Conservation (phyloP, 2,888 invertebrate genomes). For the Conops quadrifasciatus region DNA sequence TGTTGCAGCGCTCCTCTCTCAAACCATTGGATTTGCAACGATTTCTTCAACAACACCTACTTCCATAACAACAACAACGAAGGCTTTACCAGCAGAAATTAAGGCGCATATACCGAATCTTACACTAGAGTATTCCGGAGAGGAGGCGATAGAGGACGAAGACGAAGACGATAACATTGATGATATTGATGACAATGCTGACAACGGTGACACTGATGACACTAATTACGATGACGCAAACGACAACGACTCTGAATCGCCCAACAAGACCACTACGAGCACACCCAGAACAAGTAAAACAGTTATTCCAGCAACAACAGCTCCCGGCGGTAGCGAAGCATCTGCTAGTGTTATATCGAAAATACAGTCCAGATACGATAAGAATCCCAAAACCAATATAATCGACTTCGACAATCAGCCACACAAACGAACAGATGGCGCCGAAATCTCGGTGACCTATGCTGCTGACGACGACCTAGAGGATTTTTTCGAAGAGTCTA, state of each 20-base stretch:
- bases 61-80: conserved; percentile 26
- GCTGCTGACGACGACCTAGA: conserved; percentile 53
- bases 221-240: not conserved
- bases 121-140: not conserved
- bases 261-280: conserved; percentile 4
- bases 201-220: not conserved
- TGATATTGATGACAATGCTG: conserved; percentile 7
- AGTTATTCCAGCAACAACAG: conserved; percentile 41
- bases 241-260: not conserved
- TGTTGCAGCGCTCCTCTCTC: conserved; percentile 54
- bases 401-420: conserved; percentile 44
- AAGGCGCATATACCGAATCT: not conserved
- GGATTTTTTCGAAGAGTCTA: conserved; percentile 57
- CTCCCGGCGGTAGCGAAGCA: conserved; percentile 40
- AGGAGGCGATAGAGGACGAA: conserved; percentile 8
- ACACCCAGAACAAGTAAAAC: conserved; percentile 26
- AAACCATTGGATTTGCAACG: conserved; percentile 49
- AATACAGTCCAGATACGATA: conserved; percentile 36
- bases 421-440: conserved; percentile 11
- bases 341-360: conserved; percentile 25
- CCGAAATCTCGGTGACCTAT: conserved; percentile 8
- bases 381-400: conserved; percentile 41
- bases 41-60: conserved; percentile 39
- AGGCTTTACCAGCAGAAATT: conserved; percentile 8
- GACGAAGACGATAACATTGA: not conserved